phyloP scores from a whole-genome alignment of 2,113 vertebrate genomes.

The Scomber japonicus region DNA sequence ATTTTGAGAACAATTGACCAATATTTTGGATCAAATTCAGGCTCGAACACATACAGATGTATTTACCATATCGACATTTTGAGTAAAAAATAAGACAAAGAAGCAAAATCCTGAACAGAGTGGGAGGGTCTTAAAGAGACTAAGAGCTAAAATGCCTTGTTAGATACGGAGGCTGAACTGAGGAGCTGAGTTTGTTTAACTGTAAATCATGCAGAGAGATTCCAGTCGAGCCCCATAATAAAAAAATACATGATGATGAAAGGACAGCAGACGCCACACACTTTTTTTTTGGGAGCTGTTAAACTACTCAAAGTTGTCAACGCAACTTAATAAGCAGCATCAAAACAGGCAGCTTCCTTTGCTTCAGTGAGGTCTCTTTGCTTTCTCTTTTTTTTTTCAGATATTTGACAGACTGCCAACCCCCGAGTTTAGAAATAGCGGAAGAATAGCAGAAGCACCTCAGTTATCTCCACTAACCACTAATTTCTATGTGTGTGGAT shows the following conservation, averaged over 20 bases:
- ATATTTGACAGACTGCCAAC: conserved; percentile 67
- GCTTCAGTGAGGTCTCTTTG: conserved; percentile 5
- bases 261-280: background rate
- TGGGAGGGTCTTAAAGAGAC: too few species aligned
- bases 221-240: too few species aligned
- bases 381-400: conserved; percentile 42
- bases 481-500: conserved; percentile 46
- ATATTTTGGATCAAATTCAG: too few species aligned
- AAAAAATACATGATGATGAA: background rate
- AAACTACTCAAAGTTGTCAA: background rate
- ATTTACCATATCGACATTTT: too few species aligned
- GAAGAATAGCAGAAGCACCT: conserved; percentile 36
- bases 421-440: conserved; percentile 57
- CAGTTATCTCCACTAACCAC: conserved; percentile 47
- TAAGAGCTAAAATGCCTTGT: too few species aligned
- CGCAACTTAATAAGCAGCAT: background rate
- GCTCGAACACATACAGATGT: too few species aligned
- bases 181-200: too few species aligned
- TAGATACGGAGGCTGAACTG: too few species aligned
- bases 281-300: background rate
- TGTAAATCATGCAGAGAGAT: too few species aligned
- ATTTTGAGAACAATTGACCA: too few species aligned
- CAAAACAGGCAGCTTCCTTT: background rate
- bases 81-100: too few species aligned
- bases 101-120: too few species aligned